phyloP scores from a whole-genome alignment of 2,888 invertebrate species.

The Thera britannica region DNA sequence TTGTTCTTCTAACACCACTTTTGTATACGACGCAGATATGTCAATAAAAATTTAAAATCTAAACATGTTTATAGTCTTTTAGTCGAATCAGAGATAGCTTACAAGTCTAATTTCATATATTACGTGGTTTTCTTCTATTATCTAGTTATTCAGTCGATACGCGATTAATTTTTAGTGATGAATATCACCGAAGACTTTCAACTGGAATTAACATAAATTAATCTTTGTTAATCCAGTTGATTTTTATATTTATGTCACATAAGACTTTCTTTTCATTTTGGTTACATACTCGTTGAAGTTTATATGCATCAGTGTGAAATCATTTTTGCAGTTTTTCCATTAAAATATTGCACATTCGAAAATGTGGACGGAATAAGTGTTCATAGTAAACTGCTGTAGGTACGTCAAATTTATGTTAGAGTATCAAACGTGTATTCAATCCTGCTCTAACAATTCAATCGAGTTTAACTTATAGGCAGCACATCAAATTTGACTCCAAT shows the following conservation, averaged over 20 bases:
- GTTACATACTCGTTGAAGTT: constrained; percentile 43
- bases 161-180: constrained; percentile 68
- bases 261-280: constrained; percentile 23
- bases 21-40: constrained; percentile 82
- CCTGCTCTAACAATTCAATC: neutral
- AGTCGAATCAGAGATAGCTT: constrained; percentile 83
- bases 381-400: constrained; percentile 21
- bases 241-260: constrained; percentile 37
- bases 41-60: constrained; percentile 80
- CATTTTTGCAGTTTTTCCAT: constrained; percentile 52
- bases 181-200: constrained; percentile 73
- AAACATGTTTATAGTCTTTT: constrained; percentile 81
- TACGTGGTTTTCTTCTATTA: constrained; percentile 69
- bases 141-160: constrained; percentile 82
- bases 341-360: constrained; percentile 66
- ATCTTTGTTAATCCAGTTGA: constrained; percentile 58
- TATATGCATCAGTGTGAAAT: constrained; percentile 66
- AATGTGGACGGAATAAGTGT: constrained; percentile 78
- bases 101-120: constrained; percentile 74
- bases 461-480: neutral
- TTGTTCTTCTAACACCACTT: constrained; percentile 71
- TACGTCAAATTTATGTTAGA: constrained; percentile 29
- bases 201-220: constrained; percentile 56
- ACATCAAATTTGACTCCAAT: neutral
- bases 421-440: constrained; percentile 11